These are phyloP conservation scores for Parnassius orleans DNA, from an alignment of 2,888 invertebrate species.

Conservation along the genomic window DNA sequence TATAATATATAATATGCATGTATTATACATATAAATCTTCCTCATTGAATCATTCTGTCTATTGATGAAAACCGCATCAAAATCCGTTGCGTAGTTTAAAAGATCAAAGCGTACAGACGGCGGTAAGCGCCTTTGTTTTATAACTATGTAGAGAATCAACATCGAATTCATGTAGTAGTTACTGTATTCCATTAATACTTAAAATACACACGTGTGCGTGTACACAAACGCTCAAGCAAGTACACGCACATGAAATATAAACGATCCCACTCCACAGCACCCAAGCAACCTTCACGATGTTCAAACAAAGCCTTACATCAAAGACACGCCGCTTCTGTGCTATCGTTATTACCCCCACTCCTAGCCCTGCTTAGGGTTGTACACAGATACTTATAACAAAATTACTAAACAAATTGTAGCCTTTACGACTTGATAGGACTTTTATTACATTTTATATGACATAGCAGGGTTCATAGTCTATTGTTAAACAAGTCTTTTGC, in stretches of 20 bases:
- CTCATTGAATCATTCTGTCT: too few species aligned
- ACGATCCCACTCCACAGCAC: slow-evolving; percentile 3
- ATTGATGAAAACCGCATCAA: too few species aligned
- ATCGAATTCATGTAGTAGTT: too few species aligned
- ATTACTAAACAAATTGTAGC: slow-evolving; percentile 5
- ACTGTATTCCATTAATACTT: neutral
- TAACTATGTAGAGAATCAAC: too few species aligned
- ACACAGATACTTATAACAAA: neutral
- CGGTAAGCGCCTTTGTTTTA: too few species aligned
- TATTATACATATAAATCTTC: too few species aligned
- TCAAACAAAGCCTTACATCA: slow-evolving; percentile 21
- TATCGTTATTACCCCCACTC: slow-evolving; percentile 1
- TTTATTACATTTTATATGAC: slow-evolving; percentile 14
- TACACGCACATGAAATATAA: slow-evolving; percentile 6
- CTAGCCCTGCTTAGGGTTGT: slow-evolving; percentile 4
- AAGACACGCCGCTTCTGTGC: slow-evolving; percentile 11
- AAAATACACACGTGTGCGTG: slow-evolving; percentile 4
- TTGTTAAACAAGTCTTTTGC: slow-evolving; percentile 8
- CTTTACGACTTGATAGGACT: slow-evolving; percentile 5
- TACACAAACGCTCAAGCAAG: neutral
- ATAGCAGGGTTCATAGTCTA: neutral
- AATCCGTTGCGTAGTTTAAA: too few species aligned
- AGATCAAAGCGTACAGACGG: too few species aligned
- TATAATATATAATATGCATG: too few species aligned
- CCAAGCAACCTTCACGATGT: slow-evolving; percentile 6